These are phyloP conservation scores for Tinea pellionella DNA, from an alignment of 2,888 invertebrate species.

Conservation along the genomic window DNA sequence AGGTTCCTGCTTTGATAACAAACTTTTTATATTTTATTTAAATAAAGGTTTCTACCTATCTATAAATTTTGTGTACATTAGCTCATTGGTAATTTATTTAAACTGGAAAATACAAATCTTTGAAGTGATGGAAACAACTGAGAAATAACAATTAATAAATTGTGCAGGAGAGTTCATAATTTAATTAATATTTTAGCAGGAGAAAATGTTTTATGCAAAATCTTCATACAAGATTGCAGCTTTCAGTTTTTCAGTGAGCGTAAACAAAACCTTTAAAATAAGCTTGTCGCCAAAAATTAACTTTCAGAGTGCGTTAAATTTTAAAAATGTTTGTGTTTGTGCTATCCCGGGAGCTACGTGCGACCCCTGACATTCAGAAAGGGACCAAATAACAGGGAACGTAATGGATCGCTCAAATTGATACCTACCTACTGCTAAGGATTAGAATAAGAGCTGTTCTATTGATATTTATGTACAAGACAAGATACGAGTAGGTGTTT, in stretches of 20 bases:
- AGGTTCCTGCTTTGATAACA: no score
- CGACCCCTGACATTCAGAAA: background rate
- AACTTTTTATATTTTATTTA: no score
- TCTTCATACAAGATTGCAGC: no score
- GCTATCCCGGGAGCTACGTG: background rate
- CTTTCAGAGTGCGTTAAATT: background rate
- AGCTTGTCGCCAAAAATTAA: background rate
- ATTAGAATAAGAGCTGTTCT: background rate
- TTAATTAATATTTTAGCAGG: no score
- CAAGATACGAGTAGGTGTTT: background rate
- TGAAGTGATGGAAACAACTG: no score
- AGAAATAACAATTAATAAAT: no score
- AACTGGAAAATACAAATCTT: no score
- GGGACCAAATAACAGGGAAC: background rate
- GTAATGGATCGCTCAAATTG: conserved; percentile 4
- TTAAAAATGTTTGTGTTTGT: background rate
- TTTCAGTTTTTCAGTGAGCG: background rate
- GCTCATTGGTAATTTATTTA: no score
- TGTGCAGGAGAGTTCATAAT: no score
- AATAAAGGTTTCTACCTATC: no score
- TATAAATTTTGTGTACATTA: no score
- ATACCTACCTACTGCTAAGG: background rate
- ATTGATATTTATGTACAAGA: background rate
- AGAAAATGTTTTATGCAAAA: no score
- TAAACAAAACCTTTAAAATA: background rate